Percentiles rank a stretch among this genome's conserved stretches.
Conservation (phyloP, 2,113 vertebrate genomes). For the Dolichotis patagonum region DNA sequence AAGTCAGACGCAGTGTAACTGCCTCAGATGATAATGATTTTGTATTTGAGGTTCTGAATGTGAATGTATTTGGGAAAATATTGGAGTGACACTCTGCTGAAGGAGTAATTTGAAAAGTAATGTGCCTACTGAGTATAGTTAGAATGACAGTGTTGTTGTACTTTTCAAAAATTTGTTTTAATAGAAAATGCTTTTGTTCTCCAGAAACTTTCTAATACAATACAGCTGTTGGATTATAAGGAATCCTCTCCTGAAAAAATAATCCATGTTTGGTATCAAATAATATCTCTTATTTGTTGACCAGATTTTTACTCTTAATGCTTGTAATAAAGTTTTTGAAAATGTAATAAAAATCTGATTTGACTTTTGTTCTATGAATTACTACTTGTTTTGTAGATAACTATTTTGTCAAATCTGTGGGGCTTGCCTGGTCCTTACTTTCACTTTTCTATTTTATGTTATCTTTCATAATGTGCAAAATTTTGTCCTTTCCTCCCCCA, state of each 20-base stretch:
- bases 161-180: constrained; percentile 32
- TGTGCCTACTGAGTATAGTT: constrained; percentile 18
- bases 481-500: not conserved
- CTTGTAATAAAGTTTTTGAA: not conserved
- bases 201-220: constrained; percentile 1
- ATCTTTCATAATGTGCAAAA: not conserved
- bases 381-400: not conserved
- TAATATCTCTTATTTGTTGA: not conserved
- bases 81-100: not conserved
- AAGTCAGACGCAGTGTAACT: not conserved
- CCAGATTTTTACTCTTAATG: constrained; percentile 23
- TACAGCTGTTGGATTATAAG: constrained; percentile 8
- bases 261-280: not conserved
- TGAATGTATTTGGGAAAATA: constrained; percentile 42
- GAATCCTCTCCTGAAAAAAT: not conserved
- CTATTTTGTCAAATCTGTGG: constrained; percentile 46
- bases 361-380: constrained; percentile 35
- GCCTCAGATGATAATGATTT: constrained; percentile 2
- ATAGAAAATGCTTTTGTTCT: constrained; percentile 49
- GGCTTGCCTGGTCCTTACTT: constrained; percentile 15
- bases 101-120: constrained; percentile 11
- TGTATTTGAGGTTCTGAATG: constrained; percentile 22
- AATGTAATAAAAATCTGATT: constrained; percentile 19
- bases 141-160: not conserved
- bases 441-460: constrained; percentile 59